phyloP scores from a whole-genome alignment of 2,113 vertebrate genomes.

The Zosterops japonicus region DNA sequence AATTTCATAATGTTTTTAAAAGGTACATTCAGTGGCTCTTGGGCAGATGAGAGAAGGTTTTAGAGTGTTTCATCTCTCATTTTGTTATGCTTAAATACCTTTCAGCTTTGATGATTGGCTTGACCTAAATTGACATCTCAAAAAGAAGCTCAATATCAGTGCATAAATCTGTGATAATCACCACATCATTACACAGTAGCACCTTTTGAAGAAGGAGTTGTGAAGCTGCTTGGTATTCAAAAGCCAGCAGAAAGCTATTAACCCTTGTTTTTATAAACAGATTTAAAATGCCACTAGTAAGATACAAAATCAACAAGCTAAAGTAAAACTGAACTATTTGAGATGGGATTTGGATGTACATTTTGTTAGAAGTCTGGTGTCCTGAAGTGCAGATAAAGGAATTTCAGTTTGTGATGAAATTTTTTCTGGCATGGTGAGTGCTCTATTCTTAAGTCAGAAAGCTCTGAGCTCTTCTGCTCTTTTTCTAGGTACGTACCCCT shows the following conservation, averaged over 20 bases:
- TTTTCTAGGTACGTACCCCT: neutral
- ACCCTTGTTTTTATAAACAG: neutral
- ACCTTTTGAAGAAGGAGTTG: neutral
- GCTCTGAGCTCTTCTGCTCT: neutral
- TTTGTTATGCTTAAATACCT: conserved; percentile 26
- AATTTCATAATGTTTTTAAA: neutral
- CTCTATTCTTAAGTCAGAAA: neutral
- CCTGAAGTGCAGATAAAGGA: neutral
- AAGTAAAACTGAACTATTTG: neutral
- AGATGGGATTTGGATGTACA: neutral
- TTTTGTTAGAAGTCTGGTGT: neutral
- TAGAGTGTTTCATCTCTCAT: neutral
- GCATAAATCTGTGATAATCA: neutral
- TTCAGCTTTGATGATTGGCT: neutral
- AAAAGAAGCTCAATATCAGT: neutral
- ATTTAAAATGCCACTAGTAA: neutral
- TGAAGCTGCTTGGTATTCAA: neutral
- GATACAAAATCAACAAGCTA: neutral
- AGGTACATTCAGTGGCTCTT: neutral
- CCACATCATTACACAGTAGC: neutral
- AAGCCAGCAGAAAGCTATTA: neutral
- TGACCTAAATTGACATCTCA: neutral
- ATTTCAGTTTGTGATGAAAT: neutral
- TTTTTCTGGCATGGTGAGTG: neutral
- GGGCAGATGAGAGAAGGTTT: neutral